Base-by-base conservation (phyloP, 1,140 invertebrate genomes). In the Leptonema lineaticorne region DNA sequence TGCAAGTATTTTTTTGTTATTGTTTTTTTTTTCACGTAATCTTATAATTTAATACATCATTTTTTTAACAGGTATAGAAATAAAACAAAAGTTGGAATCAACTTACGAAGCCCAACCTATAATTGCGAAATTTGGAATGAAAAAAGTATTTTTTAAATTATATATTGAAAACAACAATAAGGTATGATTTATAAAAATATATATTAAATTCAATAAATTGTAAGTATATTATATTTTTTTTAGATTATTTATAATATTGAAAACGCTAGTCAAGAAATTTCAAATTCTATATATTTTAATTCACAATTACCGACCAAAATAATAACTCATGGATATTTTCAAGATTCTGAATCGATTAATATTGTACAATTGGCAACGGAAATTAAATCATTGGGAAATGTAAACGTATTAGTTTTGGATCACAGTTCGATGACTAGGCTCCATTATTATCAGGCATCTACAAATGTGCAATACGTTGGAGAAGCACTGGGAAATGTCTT, bases 391-490 rank as follows among this genome's bases (percentile, higher is more conserved):
- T 11, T 41, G 2, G 3, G 9, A 2, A 41, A 41, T 41, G 2
- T 11, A 16, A 41, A 41, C 16, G 37, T 41, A 14, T 41, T 41
- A 11, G 16, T 16, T 2, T 11, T 4, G 2, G 37, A 41, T 41
- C 37, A 41, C 37, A 41, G 37, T 11, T 3, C 9, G 11, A 14
- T 41, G 9, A 41, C 37, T 14, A 41, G 2, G 2, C 11, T 14
- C 11, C 2, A 79, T 41, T 81, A 80, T 69, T 70, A 79, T 0
- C 76, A 77, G 26, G 70, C 79, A 18, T 71, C 75, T 7, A 79
- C 76, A 0, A 79, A 79, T 71, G 76, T 80, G 41, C 72, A 74
- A 4, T 79, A 77, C 67, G 78, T 81, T 30, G 80, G 79, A 0
- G 69, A 75, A 56, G 75, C 69, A 58, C 65, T 81, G 6, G 80